These are phyloP conservation scores for Galerucella calmariensis DNA, from an alignment of 2,888 invertebrate species.

Conservation along the genomic window DNA sequence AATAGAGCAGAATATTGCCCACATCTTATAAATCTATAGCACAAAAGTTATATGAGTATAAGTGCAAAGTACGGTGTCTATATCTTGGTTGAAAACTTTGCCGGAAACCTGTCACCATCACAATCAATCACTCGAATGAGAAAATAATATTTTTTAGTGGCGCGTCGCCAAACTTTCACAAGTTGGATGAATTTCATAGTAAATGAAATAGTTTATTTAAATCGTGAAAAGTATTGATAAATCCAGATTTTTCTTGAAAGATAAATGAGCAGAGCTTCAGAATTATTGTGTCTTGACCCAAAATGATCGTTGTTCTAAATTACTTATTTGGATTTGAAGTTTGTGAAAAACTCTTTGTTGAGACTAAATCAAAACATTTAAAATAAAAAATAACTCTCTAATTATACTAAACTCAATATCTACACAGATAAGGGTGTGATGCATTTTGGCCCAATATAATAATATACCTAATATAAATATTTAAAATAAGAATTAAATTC, in stretches of 20 bases:
- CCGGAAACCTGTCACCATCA: constrained; percentile 10
- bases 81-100: not conserved
- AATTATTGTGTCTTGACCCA: not conserved
- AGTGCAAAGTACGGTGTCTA: constrained; percentile 11
- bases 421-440: too few species aligned
- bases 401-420: too few species aligned
- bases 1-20: not conserved
- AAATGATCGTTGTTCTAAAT: too few species aligned
- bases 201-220: constrained; percentile 14
- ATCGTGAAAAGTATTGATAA: constrained; percentile 3
- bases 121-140: constrained; percentile 27
- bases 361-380: too few species aligned
- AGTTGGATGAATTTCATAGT: constrained; percentile 14
- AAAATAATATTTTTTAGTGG: constrained; percentile 22
- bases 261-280: not conserved
- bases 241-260: not conserved
- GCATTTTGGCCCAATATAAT: too few species aligned
- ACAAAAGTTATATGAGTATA: constrained; percentile 10
- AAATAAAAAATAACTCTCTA: too few species aligned
- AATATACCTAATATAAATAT: too few species aligned
- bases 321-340: too few species aligned
- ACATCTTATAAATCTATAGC: constrained; percentile 7
- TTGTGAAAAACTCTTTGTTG: too few species aligned
- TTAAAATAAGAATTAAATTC: too few species aligned
- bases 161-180: constrained; percentile 1